Base-by-base conservation (phyloP, 2,888 invertebrate species). In the Ochropleura plecta region DNA sequence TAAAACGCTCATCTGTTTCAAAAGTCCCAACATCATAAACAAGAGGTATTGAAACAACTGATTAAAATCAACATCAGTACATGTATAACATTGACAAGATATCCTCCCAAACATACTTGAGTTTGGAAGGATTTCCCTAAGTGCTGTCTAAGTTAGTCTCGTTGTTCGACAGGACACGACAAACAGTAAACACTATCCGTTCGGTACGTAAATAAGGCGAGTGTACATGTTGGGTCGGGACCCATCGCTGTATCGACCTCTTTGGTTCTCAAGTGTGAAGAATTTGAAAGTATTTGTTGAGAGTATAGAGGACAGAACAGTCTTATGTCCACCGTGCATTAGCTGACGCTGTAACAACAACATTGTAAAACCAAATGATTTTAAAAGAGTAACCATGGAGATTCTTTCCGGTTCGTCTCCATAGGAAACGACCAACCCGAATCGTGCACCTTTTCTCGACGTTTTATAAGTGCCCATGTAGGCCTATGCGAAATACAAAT, bases 141-240 rank as follows among this genome's bases (percentile, higher is more conserved):
- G 71, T 62, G 69, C 65, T 66, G 53, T 48, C 63, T 20, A 48
- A 71, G 70, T 60, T 18, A 30, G 60, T 46, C 67, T 51, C 40
- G 49, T 46, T 57, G 59, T 64, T 70, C 49, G 63, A 5, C 49
- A 46, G 67, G 53, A 70, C 68, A 71, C 57, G 53, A 65, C 75
- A 75, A 75, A 81, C 40, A 62, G 75, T 55, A 46, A 74, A 74
- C 79, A 79, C 70, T 69, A 73, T 82, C 76, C 40, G 51, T 20
- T 60, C 40, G 9, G 64, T 77, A 69, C 49, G 69, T 76, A 86
- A 80, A 86, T 78, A 86, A 79, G 59, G 66, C 63, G 59, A 51
- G 73, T 79, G 66, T 81, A 55, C 62, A 64, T 49, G 69, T 9
- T n/a, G 68, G 76, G 59, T 59, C 48, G 75, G 48, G 62, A 8